Percentiles rank a stretch among this genome's conserved stretches.
phyloP scores from a whole-genome alignment of 2,888 invertebrate species.

The Pandemis cinnamomeana region DNA sequence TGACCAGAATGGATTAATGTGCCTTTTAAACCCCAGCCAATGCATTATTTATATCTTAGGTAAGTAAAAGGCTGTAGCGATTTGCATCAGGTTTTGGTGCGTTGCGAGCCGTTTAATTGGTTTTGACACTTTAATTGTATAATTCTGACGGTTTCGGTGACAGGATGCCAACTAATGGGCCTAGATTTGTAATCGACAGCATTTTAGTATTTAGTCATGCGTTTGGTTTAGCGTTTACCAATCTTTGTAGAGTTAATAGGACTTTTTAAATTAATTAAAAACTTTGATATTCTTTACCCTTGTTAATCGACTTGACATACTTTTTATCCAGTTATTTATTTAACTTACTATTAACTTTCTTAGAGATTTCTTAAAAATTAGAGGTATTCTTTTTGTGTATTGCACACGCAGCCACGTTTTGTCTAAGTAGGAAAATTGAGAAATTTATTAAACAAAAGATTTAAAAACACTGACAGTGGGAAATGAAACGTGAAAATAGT shows the following conservation, averaged over 20 bases:
- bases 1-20: conserved; percentile 38
- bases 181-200: conserved; percentile 15
- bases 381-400: too few relatives aligned
- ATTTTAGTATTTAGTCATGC: conserved; percentile 10
- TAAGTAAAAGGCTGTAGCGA: conserved; percentile 31
- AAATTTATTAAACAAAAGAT: too few relatives aligned
- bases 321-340: too few relatives aligned
- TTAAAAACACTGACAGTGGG: too few relatives aligned
- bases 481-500: too few relatives aligned
- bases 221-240: conserved; percentile 1
- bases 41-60: conserved; percentile 36
- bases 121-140: conserved; percentile 31
- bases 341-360: too few relatives aligned
- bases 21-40: conserved; percentile 25
- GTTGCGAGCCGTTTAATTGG: conserved; percentile 31
- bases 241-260: not conserved
- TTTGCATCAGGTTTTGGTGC: conserved; percentile 37
- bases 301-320: not conserved
- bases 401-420: too few relatives aligned
- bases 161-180: conserved; percentile 26
- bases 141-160: conserved; percentile 27
- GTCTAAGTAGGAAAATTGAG: too few relatives aligned
- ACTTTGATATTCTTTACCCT: not conserved
- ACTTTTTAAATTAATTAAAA: not conserved
- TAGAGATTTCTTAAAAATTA: too few relatives aligned